These are phyloP conservation scores for Tympanoctomys barrerae DNA, from an alignment of 2,797 vertebrate species.

Conservation along the genomic window DNA sequence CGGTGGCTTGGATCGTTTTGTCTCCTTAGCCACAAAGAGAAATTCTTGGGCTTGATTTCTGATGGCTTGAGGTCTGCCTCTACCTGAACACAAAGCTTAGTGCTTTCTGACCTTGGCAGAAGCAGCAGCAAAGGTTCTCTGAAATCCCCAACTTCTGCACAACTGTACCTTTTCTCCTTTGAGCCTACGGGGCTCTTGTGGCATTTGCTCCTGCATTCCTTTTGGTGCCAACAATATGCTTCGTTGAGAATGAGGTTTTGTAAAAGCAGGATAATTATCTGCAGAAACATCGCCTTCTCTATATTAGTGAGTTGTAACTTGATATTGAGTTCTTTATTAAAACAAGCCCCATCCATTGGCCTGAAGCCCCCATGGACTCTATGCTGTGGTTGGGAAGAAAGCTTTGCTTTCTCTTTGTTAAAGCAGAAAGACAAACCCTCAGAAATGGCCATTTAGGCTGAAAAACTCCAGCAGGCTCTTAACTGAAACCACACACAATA, in stretches of 20 bases:
- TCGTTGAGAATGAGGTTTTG: constrained; percentile 42
- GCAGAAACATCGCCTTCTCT: not conserved
- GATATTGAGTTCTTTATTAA: constrained; percentile 46
- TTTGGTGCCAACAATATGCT: not conserved
- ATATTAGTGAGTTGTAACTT: constrained; percentile 17
- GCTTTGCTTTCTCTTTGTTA: constrained; percentile 40
- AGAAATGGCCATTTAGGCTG: constrained; percentile 67
- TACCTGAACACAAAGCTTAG: not conserved
- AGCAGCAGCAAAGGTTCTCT: fast-evolving
- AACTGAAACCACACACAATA: constrained; percentile 69
- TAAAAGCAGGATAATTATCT: constrained; percentile 28
- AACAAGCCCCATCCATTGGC: not conserved
- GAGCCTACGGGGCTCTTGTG: not conserved
- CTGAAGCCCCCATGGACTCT: not conserved
- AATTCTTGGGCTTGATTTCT: not conserved
- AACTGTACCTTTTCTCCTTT: not conserved
- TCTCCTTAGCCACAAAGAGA: not conserved
- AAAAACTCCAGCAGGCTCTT: constrained; percentile 68
- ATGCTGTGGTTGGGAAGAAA: constrained; percentile 36
- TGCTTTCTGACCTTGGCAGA: not conserved
- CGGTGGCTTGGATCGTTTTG: not conserved
- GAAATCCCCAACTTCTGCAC: fast-evolving
- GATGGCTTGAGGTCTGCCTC: not conserved
- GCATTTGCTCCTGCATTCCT: too few species aligned
- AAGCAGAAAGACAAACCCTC: constrained; percentile 48